Evolutionary conservation across 1,140 invertebrate genomes (phyloP).

Genomic region (Anoplolepis gracilipes): DNA sequence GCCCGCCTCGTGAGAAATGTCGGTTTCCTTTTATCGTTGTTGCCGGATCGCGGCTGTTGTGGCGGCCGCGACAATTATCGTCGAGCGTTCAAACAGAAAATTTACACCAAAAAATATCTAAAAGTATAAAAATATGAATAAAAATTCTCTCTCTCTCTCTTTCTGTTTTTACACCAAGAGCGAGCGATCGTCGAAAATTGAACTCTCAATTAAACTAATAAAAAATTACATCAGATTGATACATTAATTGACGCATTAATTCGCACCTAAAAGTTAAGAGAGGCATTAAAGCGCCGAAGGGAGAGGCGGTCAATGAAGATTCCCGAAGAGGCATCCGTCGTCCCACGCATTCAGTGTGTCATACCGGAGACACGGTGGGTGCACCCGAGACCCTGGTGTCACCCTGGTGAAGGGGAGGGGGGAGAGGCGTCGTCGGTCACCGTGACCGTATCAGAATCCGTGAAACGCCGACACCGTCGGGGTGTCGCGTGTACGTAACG

Average conservation of each 20-base stretch:
- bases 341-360: conserved; percentile 71
- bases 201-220: not conserved
- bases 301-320: conserved; percentile 60
- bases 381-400: conserved; percentile 76
- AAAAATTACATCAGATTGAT: not conserved
- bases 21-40: conserved; percentile 35
- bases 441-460: conserved; percentile 83
- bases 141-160: not conserved
- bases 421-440: conserved; percentile 76
- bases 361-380: conserved; percentile 84
- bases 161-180: no score
- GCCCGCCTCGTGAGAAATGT: conserved; percentile 24
- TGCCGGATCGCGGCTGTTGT: not conserved
- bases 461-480: conserved; percentile 77
- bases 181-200: not conserved
- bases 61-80: conserved; percentile 2
- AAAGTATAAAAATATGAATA: no score
- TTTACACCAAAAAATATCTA: not conserved
- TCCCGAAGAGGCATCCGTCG: conserved; percentile 58
- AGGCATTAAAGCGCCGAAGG: not conserved
- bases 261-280: conserved; percentile 1
- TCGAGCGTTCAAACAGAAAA: not conserved
- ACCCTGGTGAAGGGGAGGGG: conserved; percentile 69
- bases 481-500: conserved; percentile 59
- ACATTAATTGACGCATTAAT: not conserved